Percentiles rank a stretch among this genome's conserved stretches.
Conservation (phyloP, 2,888 invertebrate genomes). For the Belgica antarctica region DNA sequence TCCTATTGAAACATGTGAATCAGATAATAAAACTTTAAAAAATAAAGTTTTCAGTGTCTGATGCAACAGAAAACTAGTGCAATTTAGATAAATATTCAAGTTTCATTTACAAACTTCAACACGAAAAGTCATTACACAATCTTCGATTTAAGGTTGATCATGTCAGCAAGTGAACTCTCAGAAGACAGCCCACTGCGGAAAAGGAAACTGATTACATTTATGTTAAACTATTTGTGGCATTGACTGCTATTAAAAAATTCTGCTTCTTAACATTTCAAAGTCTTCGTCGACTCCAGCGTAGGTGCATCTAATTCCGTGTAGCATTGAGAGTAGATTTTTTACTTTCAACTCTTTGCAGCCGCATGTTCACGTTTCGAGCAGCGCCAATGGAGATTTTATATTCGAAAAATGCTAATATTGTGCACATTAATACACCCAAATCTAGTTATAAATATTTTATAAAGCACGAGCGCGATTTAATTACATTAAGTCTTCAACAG, state of each 20-base stretch:
- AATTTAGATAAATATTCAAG: too few relatives aligned
- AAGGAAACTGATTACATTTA: conserved; percentile 1
- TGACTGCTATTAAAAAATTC: neutral
- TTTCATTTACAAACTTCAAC: too few relatives aligned
- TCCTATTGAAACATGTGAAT: too few relatives aligned
- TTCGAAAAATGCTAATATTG: neutral
- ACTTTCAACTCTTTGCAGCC: neutral
- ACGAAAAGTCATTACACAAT: too few relatives aligned
- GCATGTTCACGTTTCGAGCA: neutral
- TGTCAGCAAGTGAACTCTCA: too few relatives aligned
- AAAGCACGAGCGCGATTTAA: conserved; percentile 19
- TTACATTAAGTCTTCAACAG: conserved; percentile 12
- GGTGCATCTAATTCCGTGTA: conserved; percentile 4
- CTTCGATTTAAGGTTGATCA: too few relatives aligned
- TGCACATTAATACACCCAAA: conserved; percentile 5
- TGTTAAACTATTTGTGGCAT: neutral
- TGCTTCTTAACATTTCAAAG: conserved; percentile 1
- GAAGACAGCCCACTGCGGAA: neutral
- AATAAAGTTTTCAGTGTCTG: too few relatives aligned
- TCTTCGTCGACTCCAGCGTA: too few relatives aligned
- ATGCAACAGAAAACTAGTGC: too few relatives aligned
- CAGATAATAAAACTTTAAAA: too few relatives aligned
- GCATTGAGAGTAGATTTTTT: neutral
- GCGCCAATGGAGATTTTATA: neutral
- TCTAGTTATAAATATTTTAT: conserved; percentile 26